phyloP scores from a whole-genome alignment of 2,113 vertebrate genomes.

The Hemiprocne comata region DNA sequence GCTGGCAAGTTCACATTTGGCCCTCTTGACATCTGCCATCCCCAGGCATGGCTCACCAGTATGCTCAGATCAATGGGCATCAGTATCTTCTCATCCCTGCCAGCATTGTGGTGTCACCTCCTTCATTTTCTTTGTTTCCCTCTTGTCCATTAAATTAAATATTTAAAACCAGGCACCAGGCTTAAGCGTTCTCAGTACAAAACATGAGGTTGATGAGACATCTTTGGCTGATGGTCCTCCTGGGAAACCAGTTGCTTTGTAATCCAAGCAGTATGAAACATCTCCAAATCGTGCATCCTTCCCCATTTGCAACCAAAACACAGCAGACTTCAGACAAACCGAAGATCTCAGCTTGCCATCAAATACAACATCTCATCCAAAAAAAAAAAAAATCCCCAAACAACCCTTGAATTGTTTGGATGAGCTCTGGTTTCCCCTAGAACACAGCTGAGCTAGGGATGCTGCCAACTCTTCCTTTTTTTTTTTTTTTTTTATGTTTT shows the following conservation, averaged over 20 bases:
- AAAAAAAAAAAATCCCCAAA: too few species aligned
- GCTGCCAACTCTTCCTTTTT: background rate
- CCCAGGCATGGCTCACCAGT: background rate
- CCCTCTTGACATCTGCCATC: background rate
- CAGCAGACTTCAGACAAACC: background rate
- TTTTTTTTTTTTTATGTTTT: background rate
- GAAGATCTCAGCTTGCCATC: background rate
- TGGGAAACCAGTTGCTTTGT: background rate
- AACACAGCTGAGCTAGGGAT: constrained; percentile 14
- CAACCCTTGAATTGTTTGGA: background rate
- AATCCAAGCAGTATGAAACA: background rate
- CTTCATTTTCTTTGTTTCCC: background rate
- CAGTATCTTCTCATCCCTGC: background rate
- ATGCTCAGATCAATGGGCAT: background rate
- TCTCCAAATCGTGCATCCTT: background rate
- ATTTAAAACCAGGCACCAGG: background rate
- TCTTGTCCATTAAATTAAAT: background rate
- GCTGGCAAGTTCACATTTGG: background rate
- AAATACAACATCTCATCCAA: background rate
- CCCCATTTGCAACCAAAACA: background rate
- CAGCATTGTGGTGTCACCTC: background rate
- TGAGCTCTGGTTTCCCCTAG: background rate
- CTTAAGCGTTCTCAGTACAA: background rate
- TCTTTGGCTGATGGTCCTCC: background rate
- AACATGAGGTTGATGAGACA: background rate